Base-by-base conservation (phyloP, 2,113 vertebrate species). In the Ciconia stormi region DNA sequence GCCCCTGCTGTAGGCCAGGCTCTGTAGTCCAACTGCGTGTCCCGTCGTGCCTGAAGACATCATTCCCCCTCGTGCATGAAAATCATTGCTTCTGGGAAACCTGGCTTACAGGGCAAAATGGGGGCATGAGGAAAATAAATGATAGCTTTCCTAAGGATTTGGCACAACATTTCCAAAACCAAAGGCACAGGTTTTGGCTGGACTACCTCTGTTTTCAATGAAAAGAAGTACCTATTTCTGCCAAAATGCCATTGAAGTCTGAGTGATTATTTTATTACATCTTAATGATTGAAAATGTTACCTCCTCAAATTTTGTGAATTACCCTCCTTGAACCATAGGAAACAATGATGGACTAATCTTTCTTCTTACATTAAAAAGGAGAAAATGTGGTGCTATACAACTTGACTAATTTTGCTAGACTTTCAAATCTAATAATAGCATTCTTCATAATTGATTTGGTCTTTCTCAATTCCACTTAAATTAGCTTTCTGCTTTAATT, bases 401-500 rank as follows among this genome's bases (percentile, higher is more conserved):
- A 85, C 52, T 72, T 87, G 53, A 84, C 81, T 95, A 42, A 89
- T 88, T 95, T 89, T 93, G 53, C 73, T 87, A 91, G 66, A 87
- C 62, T 91, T 79, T 70, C 36, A 70, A 89, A 94, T 87, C 87
- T 87, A 94, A 82, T 94, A 89, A 85, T 79, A 93, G 83, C 38
- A 49, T 93, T 94, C 83, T 66, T 85, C 7, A 6, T 95, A 96
- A 97, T 89, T 95, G 92, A 94, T 87, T 94, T 91, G 80, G 70
- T 73, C 87, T 89, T 92, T 81, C 84, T 79, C 61, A 91, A 87
- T 87, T 94, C 65, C 81, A 95, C 81, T 77, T 85, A 87, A 97
- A 92, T 91, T 93, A 90, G 58, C 81, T 94, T 91, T 91, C 70
- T 87, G 69, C 66, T 94, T 96, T 97, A 95, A 97, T 97, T 97